These are phyloP conservation scores for Neoniphon sammara DNA, from an alignment of 2,797 vertebrate genomes.

Conservation along the genomic window DNA sequence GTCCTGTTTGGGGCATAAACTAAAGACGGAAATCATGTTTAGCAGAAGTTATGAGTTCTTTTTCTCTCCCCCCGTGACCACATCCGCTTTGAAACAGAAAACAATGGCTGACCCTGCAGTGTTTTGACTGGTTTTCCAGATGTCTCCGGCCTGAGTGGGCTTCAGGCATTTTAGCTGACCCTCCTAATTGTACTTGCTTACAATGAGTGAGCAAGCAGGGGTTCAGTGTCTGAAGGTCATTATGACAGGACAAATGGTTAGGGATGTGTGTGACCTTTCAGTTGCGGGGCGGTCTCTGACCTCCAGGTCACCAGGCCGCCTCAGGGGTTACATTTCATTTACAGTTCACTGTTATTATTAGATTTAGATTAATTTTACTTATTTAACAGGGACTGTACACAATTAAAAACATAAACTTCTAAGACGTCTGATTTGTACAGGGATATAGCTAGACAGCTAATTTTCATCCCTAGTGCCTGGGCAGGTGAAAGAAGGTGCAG, in stretches of 20 bases:
- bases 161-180: constrained; percentile 33
- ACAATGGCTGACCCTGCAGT: constrained; percentile 74
- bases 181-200: constrained; percentile 59
- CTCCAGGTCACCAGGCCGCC: neutral
- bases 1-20: constrained; percentile 79
- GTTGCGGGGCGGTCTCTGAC: neutral
- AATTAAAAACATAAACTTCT: neutral
- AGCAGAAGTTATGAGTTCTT: constrained; percentile 41
- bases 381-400: neutral
- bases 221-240: constrained; percentile 33
- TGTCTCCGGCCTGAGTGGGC: constrained; percentile 68
- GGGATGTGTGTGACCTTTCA: constrained; percentile 30
- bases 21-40: constrained; percentile 75
- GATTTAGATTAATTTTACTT: neutral
- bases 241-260: constrained; percentile 26
- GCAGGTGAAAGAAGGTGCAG: no score
- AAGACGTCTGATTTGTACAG: neutral
- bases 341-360: no score
- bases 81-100: constrained; percentile 73
- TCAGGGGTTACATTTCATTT: no score
- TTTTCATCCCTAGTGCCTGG: no score
- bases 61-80: constrained; percentile 53
- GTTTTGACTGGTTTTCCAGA: constrained; percentile 81
- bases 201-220: constrained; percentile 49
- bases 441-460: no score